Evolutionary conservation across 2,113 vertebrate genomes (phyloP).

Genomic region (Epinephelus fuscoguttatus): DNA sequence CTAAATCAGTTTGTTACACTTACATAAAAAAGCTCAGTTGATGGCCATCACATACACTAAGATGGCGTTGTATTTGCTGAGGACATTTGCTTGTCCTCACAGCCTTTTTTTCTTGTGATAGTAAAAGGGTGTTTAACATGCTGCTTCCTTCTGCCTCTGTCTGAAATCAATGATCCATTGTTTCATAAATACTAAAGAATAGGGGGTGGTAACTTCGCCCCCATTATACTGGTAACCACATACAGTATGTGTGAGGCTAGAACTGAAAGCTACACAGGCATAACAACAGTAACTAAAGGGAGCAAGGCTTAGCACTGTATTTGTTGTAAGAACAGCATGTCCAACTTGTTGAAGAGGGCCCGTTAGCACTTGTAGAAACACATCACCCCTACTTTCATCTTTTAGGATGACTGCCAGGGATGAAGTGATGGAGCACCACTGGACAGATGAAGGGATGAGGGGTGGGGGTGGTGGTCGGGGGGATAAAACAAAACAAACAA

Average conservation of each 20-base stretch:
- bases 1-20: neutral
- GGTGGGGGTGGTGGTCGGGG: neutral
- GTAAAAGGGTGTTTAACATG: too few relatives aligned
- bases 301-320: neutral
- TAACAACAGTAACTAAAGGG: neutral
- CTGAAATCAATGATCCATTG: too few relatives aligned
- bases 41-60: neutral
- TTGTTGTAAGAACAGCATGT: neutral
- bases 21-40: neutral
- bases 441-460: slow-evolving; percentile 30
- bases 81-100: neutral
- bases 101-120: neutral
- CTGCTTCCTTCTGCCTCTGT: too few relatives aligned
- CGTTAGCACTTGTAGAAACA: neutral
- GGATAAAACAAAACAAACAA: slow-evolving; percentile 9
- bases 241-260: neutral
- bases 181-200: neutral
- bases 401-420: slow-evolving; percentile 13
- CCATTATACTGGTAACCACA: neutral
- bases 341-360: neutral
- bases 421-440: slow-evolving; percentile 12
- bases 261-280: neutral
- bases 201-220: neutral
- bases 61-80: neutral
- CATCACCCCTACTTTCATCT: too few relatives aligned